phyloP scores from a whole-genome alignment of 2,888 invertebrate genomes.

The Drosophila kuntzei region DNA sequence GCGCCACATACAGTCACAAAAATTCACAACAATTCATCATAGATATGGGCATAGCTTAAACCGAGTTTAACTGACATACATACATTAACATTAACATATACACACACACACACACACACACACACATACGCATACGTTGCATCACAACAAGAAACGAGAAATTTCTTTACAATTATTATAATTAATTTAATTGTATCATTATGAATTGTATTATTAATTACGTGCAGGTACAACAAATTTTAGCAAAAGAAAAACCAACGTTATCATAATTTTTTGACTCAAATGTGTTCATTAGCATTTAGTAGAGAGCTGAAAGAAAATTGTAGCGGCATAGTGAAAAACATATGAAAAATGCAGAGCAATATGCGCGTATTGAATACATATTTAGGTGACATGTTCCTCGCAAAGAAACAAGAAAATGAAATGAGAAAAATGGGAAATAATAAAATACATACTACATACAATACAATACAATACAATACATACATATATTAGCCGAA shows the following conservation, averaged over 20 bases:
- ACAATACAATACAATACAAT: constrained; percentile 29
- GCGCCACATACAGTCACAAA: constrained; percentile 40
- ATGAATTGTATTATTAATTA: constrained; percentile 43
- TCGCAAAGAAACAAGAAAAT: constrained; percentile 55
- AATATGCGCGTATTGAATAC: constrained; percentile 79
- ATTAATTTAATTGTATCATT: constrained; percentile 40
- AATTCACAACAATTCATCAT: constrained; percentile 55
- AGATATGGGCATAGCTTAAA: constrained; percentile 72
- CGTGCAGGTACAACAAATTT: constrained; percentile 24
- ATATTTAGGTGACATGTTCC: constrained; percentile 81
- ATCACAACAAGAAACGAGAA: constrained; percentile 30
- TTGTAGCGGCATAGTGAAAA: constrained; percentile 29
- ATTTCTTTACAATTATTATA: constrained; percentile 32
- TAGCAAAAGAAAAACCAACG: constrained; percentile 37
- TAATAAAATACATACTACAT: constrained; percentile 31
- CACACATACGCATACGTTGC: constrained; percentile 23
- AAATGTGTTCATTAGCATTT: constrained; percentile 85
- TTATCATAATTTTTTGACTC: constrained; percentile 66
- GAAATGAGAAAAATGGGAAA: constrained; percentile 17
- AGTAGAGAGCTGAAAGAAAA: constrained; percentile 57
- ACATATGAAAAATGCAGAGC: constrained; percentile 55
- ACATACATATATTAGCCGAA: constrained; percentile 63
- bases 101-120: constrained; percentile 26
- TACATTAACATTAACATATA: constrained; percentile 20
- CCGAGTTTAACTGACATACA: constrained; percentile 71